Evolutionary conservation across 2,888 invertebrate species (phyloP), one percentile per base, ranked within the genome.

Genomic region (Strigamia transsilvanica): DNA sequence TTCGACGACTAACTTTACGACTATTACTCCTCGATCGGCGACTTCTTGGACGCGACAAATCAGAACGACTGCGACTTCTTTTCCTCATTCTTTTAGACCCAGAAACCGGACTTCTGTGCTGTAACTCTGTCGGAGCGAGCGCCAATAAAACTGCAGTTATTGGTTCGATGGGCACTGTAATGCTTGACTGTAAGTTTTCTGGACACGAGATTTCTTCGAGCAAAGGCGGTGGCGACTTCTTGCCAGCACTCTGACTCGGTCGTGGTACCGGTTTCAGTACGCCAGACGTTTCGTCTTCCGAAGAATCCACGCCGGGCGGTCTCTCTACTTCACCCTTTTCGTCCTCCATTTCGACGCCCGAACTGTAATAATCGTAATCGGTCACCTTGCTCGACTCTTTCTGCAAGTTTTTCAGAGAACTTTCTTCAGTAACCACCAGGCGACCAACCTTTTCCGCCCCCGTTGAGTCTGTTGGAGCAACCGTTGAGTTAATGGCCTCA

Each of bases 311-410:
- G 12, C 46, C 80, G 3, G 79, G 79, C 21, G 79, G 79, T 15
- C 73, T 73, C 32, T 73, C 73, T 0, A 51, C 42, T 80, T 41
- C 42, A 4, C 23, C 32, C 1, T 27, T 32, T 51, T 80, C 80
- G 15, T 80, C 80, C 42, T 80, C 80, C 80, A 80, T 80, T 32
- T 80, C 80, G 13, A 80, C 80, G n/a, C 80, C 51, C 21, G 80
- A 80, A 18, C 80, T 80, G 56, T 80, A 80, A 46, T 80, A 56
- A 2, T 80, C 80, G 21, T 80, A 73, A 3, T 73, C 73, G 4
- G 73, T 27, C 13, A 73, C 32, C 15, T n/a, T 27, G n/a, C 32
- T 73, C 0, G 73, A 12, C 7, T 32, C 32, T 12, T 27, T 73
- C 32, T 23, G 73, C 13, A 15, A 27, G n/a, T 5, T 27, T 73